A percentile compares a stretch with the other conserved stretches of the same genome.
phyloP scores from a whole-genome alignment of 2,113 vertebrate genomes.

The Lathamus discolor region DNA sequence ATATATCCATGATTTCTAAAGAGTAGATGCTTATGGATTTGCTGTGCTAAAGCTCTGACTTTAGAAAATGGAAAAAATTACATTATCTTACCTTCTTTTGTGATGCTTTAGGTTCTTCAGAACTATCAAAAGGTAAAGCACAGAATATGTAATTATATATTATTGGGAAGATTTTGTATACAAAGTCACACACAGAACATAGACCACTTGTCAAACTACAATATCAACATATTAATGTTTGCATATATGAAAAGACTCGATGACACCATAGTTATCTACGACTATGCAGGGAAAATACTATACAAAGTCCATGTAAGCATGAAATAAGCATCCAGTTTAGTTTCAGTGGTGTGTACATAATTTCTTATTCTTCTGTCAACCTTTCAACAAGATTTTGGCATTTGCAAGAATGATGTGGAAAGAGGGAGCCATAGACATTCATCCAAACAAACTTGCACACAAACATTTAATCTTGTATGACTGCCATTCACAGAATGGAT shows the following conservation, averaged over 20 bases:
- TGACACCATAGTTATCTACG: not conserved
- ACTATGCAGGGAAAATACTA: not conserved
- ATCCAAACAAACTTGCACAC: not conserved
- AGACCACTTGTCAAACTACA: not conserved
- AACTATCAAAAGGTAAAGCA: constrained; percentile 74
- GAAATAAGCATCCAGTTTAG: not conserved
- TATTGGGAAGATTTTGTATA: not conserved
- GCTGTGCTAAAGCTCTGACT: not conserved
- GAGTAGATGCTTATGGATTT: not conserved
- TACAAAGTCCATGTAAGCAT: not conserved
- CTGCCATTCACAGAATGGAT: not conserved
- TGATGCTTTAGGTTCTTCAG: constrained; percentile 84
- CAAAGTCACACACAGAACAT: not conserved
- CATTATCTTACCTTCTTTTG: constrained; percentile 87
- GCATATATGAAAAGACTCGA: not conserved
- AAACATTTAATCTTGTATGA: not conserved
- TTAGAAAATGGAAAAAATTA: not conserved
- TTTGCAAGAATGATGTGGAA: not conserved
- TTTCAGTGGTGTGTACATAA: not conserved
- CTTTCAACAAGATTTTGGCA: not conserved
- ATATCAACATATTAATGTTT: not conserved
- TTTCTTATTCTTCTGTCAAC: not conserved
- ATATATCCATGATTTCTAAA: not conserved
- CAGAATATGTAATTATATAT: constrained; percentile 23
- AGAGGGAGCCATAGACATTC: not conserved